phyloP scores from a whole-genome alignment of 2,888 invertebrate species.

The Patella depressa region DNA sequence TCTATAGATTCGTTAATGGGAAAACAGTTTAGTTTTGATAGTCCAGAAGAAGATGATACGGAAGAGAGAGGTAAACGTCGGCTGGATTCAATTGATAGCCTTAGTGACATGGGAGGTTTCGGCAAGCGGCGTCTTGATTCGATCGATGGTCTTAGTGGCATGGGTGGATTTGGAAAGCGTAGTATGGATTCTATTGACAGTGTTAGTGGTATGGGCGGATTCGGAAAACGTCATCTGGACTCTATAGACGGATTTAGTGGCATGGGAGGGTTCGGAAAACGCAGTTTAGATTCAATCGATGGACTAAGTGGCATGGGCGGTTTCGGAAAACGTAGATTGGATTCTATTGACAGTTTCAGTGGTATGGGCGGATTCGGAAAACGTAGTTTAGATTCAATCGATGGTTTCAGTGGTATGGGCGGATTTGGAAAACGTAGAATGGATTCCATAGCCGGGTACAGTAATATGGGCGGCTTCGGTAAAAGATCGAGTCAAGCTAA shows the following conservation, averaged over 20 bases:
- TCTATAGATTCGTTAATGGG: background rate
- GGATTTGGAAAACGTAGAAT: background rate
- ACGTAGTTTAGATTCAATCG: conserved; percentile 2
- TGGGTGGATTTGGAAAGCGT: conserved; percentile 27
- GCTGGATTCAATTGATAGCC: conserved; percentile 16
- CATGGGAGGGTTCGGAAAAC: background rate
- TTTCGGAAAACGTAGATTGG: no score
- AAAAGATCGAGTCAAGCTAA: background rate
- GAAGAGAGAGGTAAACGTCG: background rate
- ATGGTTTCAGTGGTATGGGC: conserved; percentile 11
- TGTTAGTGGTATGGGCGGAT: conserved; percentile 6
- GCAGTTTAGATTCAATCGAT: background rate
- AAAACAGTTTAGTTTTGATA: background rate
- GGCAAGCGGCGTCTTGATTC: conserved; percentile 24
- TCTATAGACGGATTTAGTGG: conserved; percentile 17
- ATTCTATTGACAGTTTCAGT: background rate
- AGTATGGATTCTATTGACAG: conserved; percentile 24
- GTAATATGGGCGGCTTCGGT: background rate
- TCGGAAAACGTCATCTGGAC: conserved; percentile 17
- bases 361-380: no score
- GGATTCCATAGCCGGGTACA: background rate
- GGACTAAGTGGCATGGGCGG: no score
- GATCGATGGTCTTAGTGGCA: conserved; percentile 16
- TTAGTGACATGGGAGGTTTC: conserved; percentile 6
- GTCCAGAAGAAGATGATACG: background rate